These are phyloP conservation scores for Sebastes kiyomatsui DNA, from an alignment of 2,797 vertebrate genomes.

Conservation along the genomic window DNA sequence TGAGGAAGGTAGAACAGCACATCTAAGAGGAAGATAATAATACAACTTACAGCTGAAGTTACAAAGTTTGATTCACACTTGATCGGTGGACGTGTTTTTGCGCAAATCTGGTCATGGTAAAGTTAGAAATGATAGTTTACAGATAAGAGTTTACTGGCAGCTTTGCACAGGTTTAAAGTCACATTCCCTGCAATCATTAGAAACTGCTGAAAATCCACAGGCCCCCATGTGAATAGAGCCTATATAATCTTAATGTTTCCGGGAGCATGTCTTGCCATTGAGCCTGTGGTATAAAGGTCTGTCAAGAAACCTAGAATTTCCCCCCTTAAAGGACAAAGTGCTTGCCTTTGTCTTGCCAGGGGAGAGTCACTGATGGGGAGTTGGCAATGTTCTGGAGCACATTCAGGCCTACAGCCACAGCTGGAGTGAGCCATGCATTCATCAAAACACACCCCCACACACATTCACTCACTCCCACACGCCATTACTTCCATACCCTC, in stretches of 20 bases:
- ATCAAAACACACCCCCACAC: conserved; percentile 51
- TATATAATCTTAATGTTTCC: not conserved
- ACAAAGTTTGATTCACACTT: not conserved
- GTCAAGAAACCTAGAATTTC: not conserved
- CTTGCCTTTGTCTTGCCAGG: conserved; percentile 45
- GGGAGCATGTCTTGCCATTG: not conserved
- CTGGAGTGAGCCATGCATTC: conserved; percentile 58
- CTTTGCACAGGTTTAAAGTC: not conserved
- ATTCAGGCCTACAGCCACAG: conserved; percentile 25
- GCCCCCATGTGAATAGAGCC: not conserved
- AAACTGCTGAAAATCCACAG: not conserved
- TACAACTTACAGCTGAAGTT: not conserved
- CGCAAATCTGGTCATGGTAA: not conserved
- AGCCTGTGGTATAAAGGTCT: not conserved
- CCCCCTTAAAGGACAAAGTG: not conserved
- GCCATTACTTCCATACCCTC: conserved; percentile 62
- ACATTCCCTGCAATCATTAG: not conserved
- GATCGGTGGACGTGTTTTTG: not conserved
- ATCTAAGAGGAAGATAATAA: not conserved
- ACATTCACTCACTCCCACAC: conserved; percentile 40
- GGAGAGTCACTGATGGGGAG: conserved; percentile 25
- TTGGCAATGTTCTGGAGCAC: conserved; percentile 9
- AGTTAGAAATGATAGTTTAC: not conserved
- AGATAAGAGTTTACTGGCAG: not conserved
- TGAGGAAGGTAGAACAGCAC: conserved; percentile 10